phyloP scores from a whole-genome alignment of 2,113 vertebrate genomes.

The Cairina moschata region DNA sequence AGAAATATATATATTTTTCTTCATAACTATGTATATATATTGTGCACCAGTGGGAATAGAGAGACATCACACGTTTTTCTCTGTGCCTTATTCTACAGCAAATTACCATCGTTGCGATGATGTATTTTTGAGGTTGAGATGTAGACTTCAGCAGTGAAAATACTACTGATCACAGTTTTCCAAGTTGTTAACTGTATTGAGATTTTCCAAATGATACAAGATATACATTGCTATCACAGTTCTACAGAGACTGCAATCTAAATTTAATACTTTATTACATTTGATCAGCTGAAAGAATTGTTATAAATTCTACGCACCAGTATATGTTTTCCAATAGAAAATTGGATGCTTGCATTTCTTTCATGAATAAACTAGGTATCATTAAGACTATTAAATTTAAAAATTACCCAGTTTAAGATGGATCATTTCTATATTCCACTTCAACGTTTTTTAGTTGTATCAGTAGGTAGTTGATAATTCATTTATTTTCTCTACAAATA shows the following conservation, averaged over 20 bases:
- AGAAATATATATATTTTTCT: background rate
- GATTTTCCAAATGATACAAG: conserved; percentile 2
- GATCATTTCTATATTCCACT: background rate
- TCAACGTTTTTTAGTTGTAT: background rate
- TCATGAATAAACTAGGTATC: background rate
- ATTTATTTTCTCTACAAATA: background rate
- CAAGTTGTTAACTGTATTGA: background rate
- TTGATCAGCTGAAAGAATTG: background rate
- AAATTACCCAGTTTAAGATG: background rate
- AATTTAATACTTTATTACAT: background rate
- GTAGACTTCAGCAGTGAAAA: background rate
- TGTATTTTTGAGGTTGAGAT: background rate
- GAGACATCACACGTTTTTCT: background rate
- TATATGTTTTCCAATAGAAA: background rate
- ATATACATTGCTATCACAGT: background rate
- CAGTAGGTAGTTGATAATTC: background rate
- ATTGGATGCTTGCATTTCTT: background rate
- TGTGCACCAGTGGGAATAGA: background rate
- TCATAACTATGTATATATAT: background rate
- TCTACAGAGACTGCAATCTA: background rate
- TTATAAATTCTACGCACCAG: background rate
- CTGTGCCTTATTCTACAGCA: background rate
- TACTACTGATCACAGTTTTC: background rate
- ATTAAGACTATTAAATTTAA: background rate
- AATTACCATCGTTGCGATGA: background rate